Evolutionary conservation across 2,888 invertebrate genomes (phyloP).

Genomic region (Drosophila crucigera): DNA sequence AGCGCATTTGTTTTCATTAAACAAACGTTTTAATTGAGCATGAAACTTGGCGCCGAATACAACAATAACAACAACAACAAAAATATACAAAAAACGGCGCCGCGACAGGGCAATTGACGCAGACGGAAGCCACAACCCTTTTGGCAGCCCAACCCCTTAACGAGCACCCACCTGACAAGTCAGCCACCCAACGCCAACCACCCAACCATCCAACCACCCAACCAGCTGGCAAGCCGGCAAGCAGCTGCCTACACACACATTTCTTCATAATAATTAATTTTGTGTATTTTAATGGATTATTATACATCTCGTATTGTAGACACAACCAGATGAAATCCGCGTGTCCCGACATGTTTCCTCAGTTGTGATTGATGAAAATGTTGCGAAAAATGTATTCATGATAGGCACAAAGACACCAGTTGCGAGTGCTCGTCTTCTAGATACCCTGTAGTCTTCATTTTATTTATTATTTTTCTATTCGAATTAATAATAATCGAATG

Average conservation of each 20-base stretch:
- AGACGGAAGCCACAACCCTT: conserved; percentile 37
- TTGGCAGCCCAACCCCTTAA: conserved; percentile 16
- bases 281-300: conserved; percentile 75
- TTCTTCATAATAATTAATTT: conserved; percentile 84
- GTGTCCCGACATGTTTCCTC: conserved; percentile 32
- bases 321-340: conserved; percentile 42
- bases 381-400: conserved; percentile 6
- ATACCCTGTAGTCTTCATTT: not conserved
- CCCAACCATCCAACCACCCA: not conserved
- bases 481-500: not conserved
- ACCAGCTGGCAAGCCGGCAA: not conserved
- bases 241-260: conserved; percentile 46
- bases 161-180: conserved; percentile 43
- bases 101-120: conserved; percentile 69
- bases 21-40: conserved; percentile 84
- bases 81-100: conserved; percentile 19
- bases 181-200: conserved; percentile 4
- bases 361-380: conserved; percentile 55
- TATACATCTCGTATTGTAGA: conserved; percentile 35
- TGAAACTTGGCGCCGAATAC: conserved; percentile 82
- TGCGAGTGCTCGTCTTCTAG: not conserved
- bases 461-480: not conserved
- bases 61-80: conserved; percentile 19
- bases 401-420: not conserved
- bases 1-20: conserved; percentile 86